These are phyloP conservation scores for Apocrypta bakeri DNA, from an alignment of 1,140 invertebrate species.

Conservation along the genomic window DNA sequence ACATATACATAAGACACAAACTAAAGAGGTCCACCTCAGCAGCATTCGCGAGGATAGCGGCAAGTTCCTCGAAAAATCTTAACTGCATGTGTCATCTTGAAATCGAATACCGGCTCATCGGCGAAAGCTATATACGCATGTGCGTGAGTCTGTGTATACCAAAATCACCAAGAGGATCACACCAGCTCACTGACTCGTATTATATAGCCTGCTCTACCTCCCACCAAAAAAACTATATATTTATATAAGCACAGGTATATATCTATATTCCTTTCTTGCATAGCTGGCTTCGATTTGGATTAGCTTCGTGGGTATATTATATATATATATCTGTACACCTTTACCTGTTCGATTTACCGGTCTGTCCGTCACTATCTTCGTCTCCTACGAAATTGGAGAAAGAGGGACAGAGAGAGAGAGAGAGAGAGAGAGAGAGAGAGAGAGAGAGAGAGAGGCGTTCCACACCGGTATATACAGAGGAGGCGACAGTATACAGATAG, in stretches of 20 bases:
- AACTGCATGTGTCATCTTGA: constrained; percentile 50
- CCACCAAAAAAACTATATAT: no score
- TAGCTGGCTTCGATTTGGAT: constrained; percentile 10
- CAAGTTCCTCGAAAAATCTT: constrained; percentile 43
- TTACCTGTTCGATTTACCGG: constrained; percentile 38
- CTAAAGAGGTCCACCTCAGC: neutral
- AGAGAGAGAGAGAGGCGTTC: no score
- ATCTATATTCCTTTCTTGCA: neutral
- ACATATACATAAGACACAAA: neutral
- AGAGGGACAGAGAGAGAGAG: no score
- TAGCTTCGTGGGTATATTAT: neutral
- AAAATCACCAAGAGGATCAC: constrained; percentile 4
- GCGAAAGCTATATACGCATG: neutral
- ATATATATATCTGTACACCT: neutral
- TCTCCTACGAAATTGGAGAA: no score
- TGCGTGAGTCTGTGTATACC: neutral
- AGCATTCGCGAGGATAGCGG: constrained; percentile 27
- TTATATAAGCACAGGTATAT: neutral
- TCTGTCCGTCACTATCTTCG: neutral
- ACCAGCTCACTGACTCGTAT: neutral
- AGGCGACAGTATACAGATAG: neutral
- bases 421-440: no score
- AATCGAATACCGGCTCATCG: constrained; percentile 33
- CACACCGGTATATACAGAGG: neutral
- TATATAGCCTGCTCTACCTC: no score